phyloP scores from a whole-genome alignment of 2,113 vertebrate genomes.

The Microcebus tavaratra region DNA sequence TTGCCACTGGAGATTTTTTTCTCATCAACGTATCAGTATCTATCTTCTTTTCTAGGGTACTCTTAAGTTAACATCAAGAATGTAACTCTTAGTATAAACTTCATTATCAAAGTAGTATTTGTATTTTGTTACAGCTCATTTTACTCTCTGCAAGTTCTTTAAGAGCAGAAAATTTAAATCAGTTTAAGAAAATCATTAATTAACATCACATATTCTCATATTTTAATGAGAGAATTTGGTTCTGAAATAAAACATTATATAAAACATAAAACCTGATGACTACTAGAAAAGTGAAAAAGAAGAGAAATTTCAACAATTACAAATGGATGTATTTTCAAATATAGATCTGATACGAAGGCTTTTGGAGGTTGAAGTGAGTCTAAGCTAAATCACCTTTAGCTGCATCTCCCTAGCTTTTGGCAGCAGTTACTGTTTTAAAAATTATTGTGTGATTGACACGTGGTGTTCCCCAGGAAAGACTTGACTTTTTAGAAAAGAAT shows the following conservation, averaged over 20 bases:
- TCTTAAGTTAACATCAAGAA: not conserved
- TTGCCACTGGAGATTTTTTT: not conserved
- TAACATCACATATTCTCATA: not conserved
- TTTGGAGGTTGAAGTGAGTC: not conserved
- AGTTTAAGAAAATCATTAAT: not conserved
- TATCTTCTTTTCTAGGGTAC: not conserved
- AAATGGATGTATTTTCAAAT: not conserved
- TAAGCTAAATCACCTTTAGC: not conserved
- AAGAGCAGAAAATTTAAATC: not conserved
- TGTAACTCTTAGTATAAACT: not conserved
- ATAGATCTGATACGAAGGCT: not conserved
- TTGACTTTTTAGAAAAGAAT: not conserved
- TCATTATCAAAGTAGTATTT: not conserved
- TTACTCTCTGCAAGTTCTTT: not conserved
- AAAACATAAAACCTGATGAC: not conserved
- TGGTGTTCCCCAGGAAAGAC: not conserved
- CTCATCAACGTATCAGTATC: not conserved
- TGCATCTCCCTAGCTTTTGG: not conserved
- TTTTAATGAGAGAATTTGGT: not conserved
- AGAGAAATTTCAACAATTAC: not conserved
- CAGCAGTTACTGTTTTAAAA: not conserved
- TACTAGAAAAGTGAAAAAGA: not conserved
- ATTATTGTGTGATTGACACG: not conserved
- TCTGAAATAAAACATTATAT: not conserved
- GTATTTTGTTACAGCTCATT: not conserved